phyloP scores from a whole-genome alignment of 23 tunicate genomes.

The Ciona savignyi region DNA sequence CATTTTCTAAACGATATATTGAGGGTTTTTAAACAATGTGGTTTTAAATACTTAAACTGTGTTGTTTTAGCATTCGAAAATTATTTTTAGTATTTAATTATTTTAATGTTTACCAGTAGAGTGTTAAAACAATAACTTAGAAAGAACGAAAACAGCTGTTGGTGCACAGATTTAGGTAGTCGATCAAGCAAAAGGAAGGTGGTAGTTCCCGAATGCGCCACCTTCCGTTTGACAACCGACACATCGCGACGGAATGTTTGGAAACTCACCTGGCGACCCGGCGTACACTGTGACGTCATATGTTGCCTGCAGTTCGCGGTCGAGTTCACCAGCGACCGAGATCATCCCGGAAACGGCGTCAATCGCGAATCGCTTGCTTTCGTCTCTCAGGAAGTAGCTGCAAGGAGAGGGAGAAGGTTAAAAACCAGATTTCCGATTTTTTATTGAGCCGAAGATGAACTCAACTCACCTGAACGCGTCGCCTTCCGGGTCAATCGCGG shows the following conservation, averaged over 20 bases:
- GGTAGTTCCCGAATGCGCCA: no score
- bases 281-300: conserved; percentile 23
- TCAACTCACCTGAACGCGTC: conserved; percentile 36
- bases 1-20: no score
- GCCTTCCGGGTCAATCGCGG: conserved; percentile 54
- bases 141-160: background rate
- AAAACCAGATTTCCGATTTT: background rate
- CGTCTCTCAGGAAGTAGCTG: conserved; percentile 30
- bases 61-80: no score
- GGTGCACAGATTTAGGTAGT: background rate
- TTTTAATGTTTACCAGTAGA: no score
- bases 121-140: no score
- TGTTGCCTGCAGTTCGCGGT: conserved; percentile 18
- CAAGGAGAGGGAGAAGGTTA: background rate
- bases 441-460: background rate
- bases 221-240: no score
- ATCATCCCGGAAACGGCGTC: conserved; percentile 21
- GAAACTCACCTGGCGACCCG: conserved; percentile 31
- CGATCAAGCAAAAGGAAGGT: no score
- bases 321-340: conserved; percentile 14
- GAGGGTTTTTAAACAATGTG: no score
- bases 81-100: no score
- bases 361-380: conserved; percentile 12
- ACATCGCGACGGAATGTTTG: no score
- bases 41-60: no score